Base-by-base conservation (phyloP, 92 coral and sea anemone species). In the Parazoanthus swiftii region DNA sequence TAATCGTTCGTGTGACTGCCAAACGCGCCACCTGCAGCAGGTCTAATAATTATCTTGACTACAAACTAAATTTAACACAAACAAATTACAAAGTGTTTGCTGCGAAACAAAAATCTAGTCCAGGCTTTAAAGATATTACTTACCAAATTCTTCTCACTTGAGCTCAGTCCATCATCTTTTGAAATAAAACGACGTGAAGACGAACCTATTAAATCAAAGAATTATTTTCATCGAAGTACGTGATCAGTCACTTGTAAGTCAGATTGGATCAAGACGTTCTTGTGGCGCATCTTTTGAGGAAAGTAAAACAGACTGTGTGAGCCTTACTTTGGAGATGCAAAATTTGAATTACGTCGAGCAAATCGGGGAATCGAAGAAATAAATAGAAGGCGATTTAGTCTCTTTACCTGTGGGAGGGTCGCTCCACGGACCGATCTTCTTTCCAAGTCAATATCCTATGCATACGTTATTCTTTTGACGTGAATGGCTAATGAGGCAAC, bases 391-490 rank as follows among this genome's bases (percentile, higher is more conserved):
- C 33, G 35, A 39, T 66, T 20, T 82, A 42, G 21, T 65, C 23
- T 4, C 6, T 63, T 63, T 82, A 82, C 86, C 63, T 43, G 56
- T 66, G 76, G 86, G 86, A 36, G 76, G 86, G 39, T 3, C 15
- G 26, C 35, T 65, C 74, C 48, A 63, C n/a, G 9, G 70, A 44
- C 76, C 50, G 74, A 37, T 65, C 33, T 14, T 63, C 23, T 63
- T 8, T 43, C 56, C 86, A 63, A 82, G 20, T 26, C 76, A 63
- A 91, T 91, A 91, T 80, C 80, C 9, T 89, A 91, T 91, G 89
- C 93, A 91, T 86, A 91, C 93, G 93, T 91, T 72, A 91, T 91
- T 80, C 71, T 56, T 42, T 72, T 63, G 89, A 81, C 78, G 84
- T 85, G 86, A 82, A 82, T 65, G 54, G 75, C 54, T 63, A 82